Base-by-base conservation (phyloP, 2,888 invertebrate genomes). In the Beris chalybata region DNA sequence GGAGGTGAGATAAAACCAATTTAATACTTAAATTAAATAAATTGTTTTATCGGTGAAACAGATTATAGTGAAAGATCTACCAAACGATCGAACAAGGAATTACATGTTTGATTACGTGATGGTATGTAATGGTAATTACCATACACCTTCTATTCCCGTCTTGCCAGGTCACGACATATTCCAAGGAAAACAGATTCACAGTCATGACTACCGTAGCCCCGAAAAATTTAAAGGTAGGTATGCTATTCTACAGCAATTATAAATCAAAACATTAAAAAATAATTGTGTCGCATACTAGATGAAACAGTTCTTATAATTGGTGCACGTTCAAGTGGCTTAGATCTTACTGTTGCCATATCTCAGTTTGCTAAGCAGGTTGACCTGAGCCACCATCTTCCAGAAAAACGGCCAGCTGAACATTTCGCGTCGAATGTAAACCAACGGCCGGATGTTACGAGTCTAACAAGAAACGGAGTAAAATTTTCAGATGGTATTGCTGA, bases 81-180 rank as follows among this genome's bases (percentile, higher is more conserved):
- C 64, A 47, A 58, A 63, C 54, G 71, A 77, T 70, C 44, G 54
- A 61, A 15, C 71, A 53, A 83, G 73, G 80, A 87, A 76, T 75
- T 88, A 84, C 66, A 83, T 84, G 43, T 93, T 89, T 77, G 91
- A 94, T 77, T 88, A 88, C 59, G 84, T 94, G 15, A 86, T 94
- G 76, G 85, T 94, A 5, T 93, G 93, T 77, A 93, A 92, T 76
- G 94, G 94, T 0, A 94, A 93, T 77, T 94, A 92, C 77, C 89
- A 90, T 70, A 88, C 89, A 1, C 93, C 93, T 0, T 84, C 86
- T 71, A 82, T 88, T 72, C 93, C 94, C 0, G 78, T 80, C 63
- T 85, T 93, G 73, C 82, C 83, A 63, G 92, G 92, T 15, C 80
- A 87, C 65, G 86, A 89, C 63, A 76, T 81, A 32, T 91, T 88